These are phyloP conservation scores for Callocephalon fimbriatum DNA, from an alignment of 2,113 vertebrate genomes.

Conservation along the genomic window DNA sequence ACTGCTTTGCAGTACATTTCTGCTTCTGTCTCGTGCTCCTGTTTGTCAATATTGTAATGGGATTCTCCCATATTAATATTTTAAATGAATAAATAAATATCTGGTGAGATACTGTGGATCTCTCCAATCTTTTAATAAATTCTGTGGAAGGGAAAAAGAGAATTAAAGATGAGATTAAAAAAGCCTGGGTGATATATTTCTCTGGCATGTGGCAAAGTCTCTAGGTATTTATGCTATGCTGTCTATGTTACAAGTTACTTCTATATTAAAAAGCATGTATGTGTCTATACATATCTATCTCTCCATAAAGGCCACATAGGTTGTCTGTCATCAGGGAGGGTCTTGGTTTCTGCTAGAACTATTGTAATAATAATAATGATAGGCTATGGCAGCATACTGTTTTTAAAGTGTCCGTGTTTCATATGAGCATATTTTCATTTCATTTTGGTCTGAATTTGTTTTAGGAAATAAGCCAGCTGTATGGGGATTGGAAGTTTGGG, in stretches of 20 bases:
- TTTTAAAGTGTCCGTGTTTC: neutral
- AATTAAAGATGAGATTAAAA: conserved; percentile 70
- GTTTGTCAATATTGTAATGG: neutral
- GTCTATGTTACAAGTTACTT: neutral
- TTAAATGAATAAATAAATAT: conserved; percentile 69
- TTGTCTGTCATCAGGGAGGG: neutral
- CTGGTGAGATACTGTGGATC: conserved; percentile 34
- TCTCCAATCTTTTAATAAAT: conserved; percentile 25
- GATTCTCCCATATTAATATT: conserved; percentile 65
- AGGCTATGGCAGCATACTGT: neutral
- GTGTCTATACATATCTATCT: neutral
- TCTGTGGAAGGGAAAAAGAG: conserved; percentile 29
- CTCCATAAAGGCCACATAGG: neutral
- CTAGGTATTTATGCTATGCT: neutral
- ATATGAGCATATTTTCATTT: neutral
- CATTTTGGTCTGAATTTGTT: neutral
- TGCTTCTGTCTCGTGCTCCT: neutral
- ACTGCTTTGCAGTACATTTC: neutral
- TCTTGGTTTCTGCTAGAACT: neutral
- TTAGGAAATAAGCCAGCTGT: neutral
- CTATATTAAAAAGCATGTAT: conserved; percentile 10
- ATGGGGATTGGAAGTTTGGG: neutral
- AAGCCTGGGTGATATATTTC: conserved; percentile 34
- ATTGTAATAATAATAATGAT: neutral
- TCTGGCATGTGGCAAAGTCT: conserved; percentile 5